Evolutionary conservation across 2,888 invertebrate species (phyloP).

Genomic region (Amblyjoppa fuscipennis): DNA sequence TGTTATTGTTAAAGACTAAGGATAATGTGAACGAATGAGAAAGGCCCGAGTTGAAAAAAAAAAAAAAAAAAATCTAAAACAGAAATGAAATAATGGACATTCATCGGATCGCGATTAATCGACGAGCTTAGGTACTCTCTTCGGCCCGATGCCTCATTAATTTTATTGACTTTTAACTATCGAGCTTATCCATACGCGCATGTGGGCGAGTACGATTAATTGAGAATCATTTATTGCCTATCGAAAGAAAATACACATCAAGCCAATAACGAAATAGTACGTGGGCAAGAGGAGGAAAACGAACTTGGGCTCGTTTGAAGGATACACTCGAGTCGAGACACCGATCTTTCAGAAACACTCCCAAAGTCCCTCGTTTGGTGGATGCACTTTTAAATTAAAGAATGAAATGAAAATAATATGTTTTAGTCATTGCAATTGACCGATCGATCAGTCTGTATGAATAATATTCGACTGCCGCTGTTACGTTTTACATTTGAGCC

Average conservation of each 20-base stretch:
- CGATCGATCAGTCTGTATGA: conserved; percentile 3
- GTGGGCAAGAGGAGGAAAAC: not conserved
- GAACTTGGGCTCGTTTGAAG: not conserved
- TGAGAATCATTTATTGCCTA: not conserved
- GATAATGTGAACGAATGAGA: conserved; percentile 1
- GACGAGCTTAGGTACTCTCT: conserved; percentile 1
- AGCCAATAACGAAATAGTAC: not conserved
- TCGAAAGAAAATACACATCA: not conserved
- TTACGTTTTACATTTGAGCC: conserved; percentile 35
- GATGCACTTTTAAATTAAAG: conserved; percentile 10
- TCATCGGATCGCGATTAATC: not conserved
- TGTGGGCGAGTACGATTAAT: conserved; percentile 4
- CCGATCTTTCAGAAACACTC: not conserved
- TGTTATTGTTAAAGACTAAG: conserved; percentile 51
- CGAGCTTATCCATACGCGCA: not conserved
- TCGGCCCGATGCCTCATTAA: not conserved
- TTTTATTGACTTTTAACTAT: conserved; percentile 43
- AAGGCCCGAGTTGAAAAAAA: conserved; percentile 12
- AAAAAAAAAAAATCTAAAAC: not conserved
- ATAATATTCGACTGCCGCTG: conserved; percentile 11
- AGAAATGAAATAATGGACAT: not conserved
- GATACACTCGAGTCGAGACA: not conserved
- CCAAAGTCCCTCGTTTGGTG: not conserved
- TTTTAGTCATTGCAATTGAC: conserved; percentile 8
- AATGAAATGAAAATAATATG: not conserved